Evolutionary conservation across 2,797 vertebrate genomes (phyloP).

Genomic region (Bradypus variegatus): DNA sequence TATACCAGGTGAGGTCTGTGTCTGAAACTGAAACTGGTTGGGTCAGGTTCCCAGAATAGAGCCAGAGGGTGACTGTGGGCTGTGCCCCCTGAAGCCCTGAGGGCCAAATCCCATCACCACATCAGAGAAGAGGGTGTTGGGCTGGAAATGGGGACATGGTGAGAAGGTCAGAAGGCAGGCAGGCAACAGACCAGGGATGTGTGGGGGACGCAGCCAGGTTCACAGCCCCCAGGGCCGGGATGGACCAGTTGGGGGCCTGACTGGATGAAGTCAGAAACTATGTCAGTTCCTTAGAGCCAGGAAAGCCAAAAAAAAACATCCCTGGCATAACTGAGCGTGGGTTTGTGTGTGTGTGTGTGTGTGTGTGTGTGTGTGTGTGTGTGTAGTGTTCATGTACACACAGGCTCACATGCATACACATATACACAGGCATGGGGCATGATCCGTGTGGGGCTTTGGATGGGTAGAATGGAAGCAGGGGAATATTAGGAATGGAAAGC

Average conservation of each 20-base stretch:
- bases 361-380: background rate
- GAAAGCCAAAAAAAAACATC: background rate
- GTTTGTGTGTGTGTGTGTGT: too few relatives aligned
- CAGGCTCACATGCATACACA: background rate
- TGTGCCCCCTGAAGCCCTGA: background rate
- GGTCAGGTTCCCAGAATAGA: background rate
- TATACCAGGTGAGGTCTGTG: background rate
- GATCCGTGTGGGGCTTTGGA: background rate
- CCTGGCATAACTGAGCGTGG: background rate
- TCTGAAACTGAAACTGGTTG: background rate
- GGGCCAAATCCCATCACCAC: background rate
- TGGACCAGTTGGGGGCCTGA: background rate
- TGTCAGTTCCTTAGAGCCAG: background rate
- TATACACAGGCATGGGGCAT: rapidly evolving
- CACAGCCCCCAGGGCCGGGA: background rate
- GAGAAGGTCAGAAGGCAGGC: background rate
- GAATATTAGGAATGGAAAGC: background rate
- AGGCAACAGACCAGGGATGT: too few relatives aligned
- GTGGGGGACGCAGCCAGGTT: background rate
- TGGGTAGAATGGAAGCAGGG: background rate
- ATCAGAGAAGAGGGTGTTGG: background rate
- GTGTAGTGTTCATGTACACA: rapidly evolving
- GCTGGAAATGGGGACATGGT: background rate
- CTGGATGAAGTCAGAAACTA: background rate
- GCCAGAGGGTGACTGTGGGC: background rate